Evolutionary conservation across 1,140 invertebrate species (phyloP), one percentile per base, ranked within the genome.

Genomic region (Bombus difficillimus): DNA sequence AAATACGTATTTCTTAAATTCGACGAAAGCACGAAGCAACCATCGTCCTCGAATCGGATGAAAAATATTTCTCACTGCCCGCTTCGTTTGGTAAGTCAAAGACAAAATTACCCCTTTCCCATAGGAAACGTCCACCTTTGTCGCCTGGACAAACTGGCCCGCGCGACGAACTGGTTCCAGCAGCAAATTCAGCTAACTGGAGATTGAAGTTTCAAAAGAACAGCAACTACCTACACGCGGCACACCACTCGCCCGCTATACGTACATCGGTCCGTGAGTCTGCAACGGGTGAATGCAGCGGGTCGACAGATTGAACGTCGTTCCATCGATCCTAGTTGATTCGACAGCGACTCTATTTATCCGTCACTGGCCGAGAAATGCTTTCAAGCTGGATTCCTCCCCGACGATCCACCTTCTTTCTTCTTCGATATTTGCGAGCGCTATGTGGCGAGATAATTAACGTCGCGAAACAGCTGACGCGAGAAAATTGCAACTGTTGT

Each of bases 271-370:
- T 85, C 25, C 37, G 18, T 25, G 76, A 47, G 73, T 77, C 68
- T 68, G 82, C 74, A 82, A 74, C 2, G 34, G 6, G 47, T 15
- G 85, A 53, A 34, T 18, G 13, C 32, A 34, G 68, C 41, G 72
- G 37, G 59, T 53, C 88, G 41, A 90, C 86, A 82, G 88, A 90
- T 90, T 90, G 88, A 41, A 90, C 88, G 81, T 75, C 69, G 78
- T 81, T 89, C 64, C 88, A 89, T 90, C 89, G 89, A 90, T 90
- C 64, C 62, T 43, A 64, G 84, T 87, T 69, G 81, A 82, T 89
- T 83, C 85, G 74, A 71, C 85, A 72, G 88, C 62, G 85, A 89
- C 78, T 89, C 81, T 87, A 90, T 90, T 90, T 85, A 90, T 90
- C 81, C 86, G 12, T 39, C 80, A 47, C 47, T 43, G 62, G 71